Evolutionary conservation across 2,888 invertebrate species (phyloP).

Genomic region (Pristionchus fissidentatus): DNA sequence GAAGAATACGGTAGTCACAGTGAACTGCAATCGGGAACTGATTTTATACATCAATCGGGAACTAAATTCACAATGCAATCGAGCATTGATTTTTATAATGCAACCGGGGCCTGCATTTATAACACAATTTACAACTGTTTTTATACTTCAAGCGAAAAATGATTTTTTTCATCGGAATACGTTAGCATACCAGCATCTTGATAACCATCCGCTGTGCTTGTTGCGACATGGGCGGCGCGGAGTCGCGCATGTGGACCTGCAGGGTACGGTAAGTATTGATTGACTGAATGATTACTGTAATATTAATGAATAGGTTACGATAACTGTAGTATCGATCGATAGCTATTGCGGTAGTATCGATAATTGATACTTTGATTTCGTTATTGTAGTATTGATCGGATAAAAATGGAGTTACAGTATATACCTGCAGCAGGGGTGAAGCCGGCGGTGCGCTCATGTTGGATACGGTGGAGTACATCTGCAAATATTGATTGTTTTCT

Average conservation of each 20-base stretch:
- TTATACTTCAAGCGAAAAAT: neutral
- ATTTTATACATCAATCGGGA: neutral
- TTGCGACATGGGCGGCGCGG: conserved; percentile 66
- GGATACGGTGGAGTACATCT: conserved; percentile 46
- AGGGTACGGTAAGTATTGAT: neutral
- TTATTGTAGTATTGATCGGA: conserved; percentile 40
- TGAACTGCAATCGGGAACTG: conserved; percentile 56
- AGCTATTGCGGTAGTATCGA: neutral
- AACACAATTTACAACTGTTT: neutral
- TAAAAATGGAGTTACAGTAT: conserved; percentile 36
- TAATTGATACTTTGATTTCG: conserved; percentile 50
- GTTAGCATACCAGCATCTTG: conserved; percentile 68
- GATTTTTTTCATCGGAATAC: neutral
- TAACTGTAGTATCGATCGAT: neutral
- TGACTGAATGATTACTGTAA: neutral
- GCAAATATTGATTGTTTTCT: neutral
- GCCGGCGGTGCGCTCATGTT: conserved; percentile 27
- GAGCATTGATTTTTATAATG: neutral
- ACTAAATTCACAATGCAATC: neutral
- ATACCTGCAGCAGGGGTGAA: conserved; percentile 18
- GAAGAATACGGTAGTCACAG: conserved; percentile 72
- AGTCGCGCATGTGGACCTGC: conserved; percentile 62
- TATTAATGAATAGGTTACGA: neutral
- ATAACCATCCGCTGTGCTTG: conserved; percentile 74
- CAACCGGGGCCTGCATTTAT: neutral